A percentile compares a stretch with the other conserved stretches of the same genome.
These are phyloP conservation scores for Saturnia pavonia DNA, from an alignment of 2,888 invertebrate species.

Conservation along the genomic window DNA sequence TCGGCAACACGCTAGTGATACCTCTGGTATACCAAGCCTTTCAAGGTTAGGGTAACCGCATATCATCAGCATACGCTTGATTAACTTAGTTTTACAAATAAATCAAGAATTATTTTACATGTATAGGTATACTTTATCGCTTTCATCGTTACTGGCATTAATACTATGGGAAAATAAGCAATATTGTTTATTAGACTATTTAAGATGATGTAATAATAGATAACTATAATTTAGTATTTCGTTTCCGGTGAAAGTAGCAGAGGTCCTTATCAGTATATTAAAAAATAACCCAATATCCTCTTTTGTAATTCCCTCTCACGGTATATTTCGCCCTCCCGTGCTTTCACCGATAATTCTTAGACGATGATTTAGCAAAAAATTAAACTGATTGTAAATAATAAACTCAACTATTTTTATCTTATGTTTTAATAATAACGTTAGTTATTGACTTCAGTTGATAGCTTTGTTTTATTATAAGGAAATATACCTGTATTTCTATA, in stretches of 20 bases:
- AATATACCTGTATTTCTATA: no score
- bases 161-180: background rate
- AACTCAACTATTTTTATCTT: background rate
- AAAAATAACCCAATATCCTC: slow-evolving; percentile 38
- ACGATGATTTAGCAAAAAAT: slow-evolving; percentile 14
- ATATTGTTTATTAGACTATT: background rate
- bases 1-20: no score
- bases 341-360: slow-evolving; percentile 26
- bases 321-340: slow-evolving; percentile 31
- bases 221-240: slow-evolving; percentile 15
- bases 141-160: background rate
- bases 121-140: no score
- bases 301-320: slow-evolving; percentile 44
- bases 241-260: slow-evolving; percentile 51
- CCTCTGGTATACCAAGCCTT: no score
- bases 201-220: slow-evolving; percentile 1
- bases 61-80: no score
- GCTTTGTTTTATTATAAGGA: no score
- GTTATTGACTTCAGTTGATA: no score
- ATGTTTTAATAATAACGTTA: no score
- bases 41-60: no score
- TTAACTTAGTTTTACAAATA: no score
- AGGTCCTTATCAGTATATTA: slow-evolving; percentile 33
- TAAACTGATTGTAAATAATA: background rate
- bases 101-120: no score